Evolutionary conservation across 2,113 vertebrate species (phyloP).

Genomic region (Hoplias malabaricus): DNA sequence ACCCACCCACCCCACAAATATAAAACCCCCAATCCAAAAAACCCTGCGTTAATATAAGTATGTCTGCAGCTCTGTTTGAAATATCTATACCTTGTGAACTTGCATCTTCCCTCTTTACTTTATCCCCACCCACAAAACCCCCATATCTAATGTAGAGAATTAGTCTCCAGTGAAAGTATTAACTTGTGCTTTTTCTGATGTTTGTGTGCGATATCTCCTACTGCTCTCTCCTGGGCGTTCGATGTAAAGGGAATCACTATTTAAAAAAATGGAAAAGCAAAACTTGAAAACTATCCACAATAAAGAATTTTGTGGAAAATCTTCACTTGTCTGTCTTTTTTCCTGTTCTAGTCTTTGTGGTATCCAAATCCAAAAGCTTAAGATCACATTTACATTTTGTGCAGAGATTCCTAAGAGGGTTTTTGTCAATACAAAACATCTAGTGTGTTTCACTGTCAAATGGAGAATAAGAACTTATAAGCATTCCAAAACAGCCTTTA

Average conservation of each 20-base stretch:
- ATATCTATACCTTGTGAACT: constrained; percentile 87
- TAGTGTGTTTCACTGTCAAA: too few relatives aligned
- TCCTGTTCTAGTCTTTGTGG: background rate
- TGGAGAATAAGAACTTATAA: too few relatives aligned
- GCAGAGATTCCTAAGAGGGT: too few relatives aligned
- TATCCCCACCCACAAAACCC: constrained; percentile 80
- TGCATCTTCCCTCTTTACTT: constrained; percentile 83
- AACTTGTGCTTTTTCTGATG: constrained; percentile 96
- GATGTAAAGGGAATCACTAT: constrained; percentile 86
- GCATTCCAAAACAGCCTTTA: too few relatives aligned
- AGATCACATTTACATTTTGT: too few relatives aligned
- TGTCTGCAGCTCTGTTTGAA: constrained; percentile 90
- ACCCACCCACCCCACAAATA: constrained; percentile 7
- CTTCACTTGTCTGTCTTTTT: constrained; percentile 46
- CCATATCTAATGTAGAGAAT: constrained; percentile 93
- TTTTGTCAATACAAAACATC: too few relatives aligned
- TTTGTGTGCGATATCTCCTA: constrained; percentile 97
- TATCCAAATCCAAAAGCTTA: too few relatives aligned
- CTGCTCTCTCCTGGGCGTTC: constrained; percentile 83
- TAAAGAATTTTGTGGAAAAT: constrained; percentile 86
- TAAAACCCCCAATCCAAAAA: background rate
- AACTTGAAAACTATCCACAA: constrained; percentile 78
- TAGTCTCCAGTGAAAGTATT: constrained; percentile 96
- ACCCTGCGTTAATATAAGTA: constrained; percentile 83
- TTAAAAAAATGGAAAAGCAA: constrained; percentile 73